Base-by-base conservation (phyloP, 2,888 invertebrate species). In the Phaedon cochleariae region DNA sequence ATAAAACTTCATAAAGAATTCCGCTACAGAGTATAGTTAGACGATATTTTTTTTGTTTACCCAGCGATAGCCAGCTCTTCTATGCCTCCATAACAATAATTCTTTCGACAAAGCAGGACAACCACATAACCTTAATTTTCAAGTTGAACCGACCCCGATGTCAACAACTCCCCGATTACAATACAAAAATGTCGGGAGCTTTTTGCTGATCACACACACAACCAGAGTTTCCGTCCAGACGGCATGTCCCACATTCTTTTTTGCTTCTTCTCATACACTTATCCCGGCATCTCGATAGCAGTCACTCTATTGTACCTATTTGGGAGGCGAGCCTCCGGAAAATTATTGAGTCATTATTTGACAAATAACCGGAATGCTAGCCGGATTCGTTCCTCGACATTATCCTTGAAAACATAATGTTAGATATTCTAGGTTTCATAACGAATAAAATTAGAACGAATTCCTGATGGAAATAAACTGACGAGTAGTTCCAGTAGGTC, bases 201-300 rank as follows among this genome's bases (percentile, higher is more conserved):
- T 67, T 67, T 65, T 66, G 63, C 69, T 70, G 69, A 72, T 69
- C 67, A 67, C 64, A 70, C 63, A 63, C 18, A 70, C 64, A 63
- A 18, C 66, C 62, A 62, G 61, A 57, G 57, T 57, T 71, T 68
- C 65, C 65, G 67, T 59, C 65, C 59, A 72, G 70, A 72, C 67
- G 70, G 70, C 68, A 69, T 62, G 64, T 60, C 64, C 69, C 51
- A 67, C 62, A 57, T 67, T 67, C 57, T 62, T 67, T 65, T 67
- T 66, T 65, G 58, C 61, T 51, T 55, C 22, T 59, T 59, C 60
- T 67, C 67, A 72, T 72, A 69, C 68, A 72, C 72, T 70, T 72
- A 70, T 70, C 67, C 51, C 34, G 64, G 54, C 59, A 59, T 65
- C 60, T 62, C 61, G 45, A 68, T 58, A 49, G 49, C 7, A 17